Evolutionary conservation across 2,113 vertebrate species (phyloP).

Genomic region (Orycteropus afer): DNA sequence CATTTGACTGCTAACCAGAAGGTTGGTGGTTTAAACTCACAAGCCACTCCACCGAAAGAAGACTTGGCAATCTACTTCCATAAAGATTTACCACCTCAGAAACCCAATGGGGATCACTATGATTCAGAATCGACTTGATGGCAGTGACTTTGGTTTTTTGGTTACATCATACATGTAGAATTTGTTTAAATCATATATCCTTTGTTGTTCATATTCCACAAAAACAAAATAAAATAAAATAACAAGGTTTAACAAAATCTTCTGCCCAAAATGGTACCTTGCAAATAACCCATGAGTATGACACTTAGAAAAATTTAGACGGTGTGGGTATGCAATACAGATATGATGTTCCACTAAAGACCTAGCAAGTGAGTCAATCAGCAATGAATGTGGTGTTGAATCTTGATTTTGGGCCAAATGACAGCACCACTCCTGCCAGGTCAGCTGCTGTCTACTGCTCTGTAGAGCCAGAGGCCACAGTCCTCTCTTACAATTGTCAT

Average conservation of each 20-base stretch:
- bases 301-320: background rate
- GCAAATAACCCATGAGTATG: background rate
- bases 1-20: no score
- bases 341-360: background rate
- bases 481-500: background rate
- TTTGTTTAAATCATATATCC: no score
- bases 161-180: no score
- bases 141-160: no score
- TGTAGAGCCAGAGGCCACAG: background rate
- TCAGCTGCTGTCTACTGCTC: accelerated
- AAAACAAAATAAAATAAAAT: background rate
- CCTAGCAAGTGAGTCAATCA: background rate
- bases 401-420: background rate
- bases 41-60: no score
- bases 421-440: background rate
- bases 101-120: no score
- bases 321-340: background rate
- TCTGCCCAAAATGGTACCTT: background rate
- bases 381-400: no score
- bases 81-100: no score
- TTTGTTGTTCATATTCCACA: no score
- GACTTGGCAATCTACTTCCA: no score
- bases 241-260: background rate
- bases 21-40: no score
- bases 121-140: no score